Evolutionary conservation across 1,140 invertebrate species (phyloP).

Genomic region (Hypsibius dujardini): DNA sequence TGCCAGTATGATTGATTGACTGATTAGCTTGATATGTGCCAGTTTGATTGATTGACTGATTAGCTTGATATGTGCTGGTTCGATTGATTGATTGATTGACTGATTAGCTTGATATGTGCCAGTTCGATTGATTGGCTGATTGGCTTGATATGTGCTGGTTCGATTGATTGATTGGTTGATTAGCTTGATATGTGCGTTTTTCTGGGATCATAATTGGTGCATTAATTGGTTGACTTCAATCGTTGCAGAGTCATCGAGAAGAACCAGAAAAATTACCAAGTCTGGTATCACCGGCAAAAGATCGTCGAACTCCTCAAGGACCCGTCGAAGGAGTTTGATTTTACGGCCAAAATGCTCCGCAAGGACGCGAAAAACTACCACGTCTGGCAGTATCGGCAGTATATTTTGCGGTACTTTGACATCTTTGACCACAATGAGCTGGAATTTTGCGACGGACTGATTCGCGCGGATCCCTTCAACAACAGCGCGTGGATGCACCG

Average conservation of each 20-base stretch:
- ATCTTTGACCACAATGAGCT: slow-evolving; percentile 49
- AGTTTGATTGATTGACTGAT: too few relatives aligned
- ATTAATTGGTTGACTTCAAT: too few relatives aligned
- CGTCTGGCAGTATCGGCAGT: slow-evolving; percentile 84
- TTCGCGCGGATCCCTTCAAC: slow-evolving; percentile 67
- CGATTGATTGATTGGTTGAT: too few relatives aligned
- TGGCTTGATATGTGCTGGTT: too few relatives aligned
- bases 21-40: too few relatives aligned
- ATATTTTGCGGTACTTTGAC: neutral
- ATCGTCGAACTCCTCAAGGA: slow-evolving; percentile 73
- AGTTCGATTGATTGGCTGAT: too few relatives aligned
- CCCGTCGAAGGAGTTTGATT: slow-evolving; percentile 53
- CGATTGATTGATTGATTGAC: too few relatives aligned
- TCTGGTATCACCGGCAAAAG: slow-evolving; percentile 69
- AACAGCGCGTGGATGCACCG: slow-evolving; percentile 99
- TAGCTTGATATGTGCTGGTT: too few relatives aligned
- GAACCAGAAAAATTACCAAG: slow-evolving; percentile 96
- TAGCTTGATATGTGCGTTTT: too few relatives aligned
- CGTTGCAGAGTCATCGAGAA: slow-evolving; percentile 50
- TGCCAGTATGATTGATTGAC: too few relatives aligned
- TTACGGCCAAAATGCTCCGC: slow-evolving; percentile 58
- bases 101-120: too few relatives aligned
- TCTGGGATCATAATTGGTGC: too few relatives aligned
- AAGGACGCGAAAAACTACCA: slow-evolving; percentile 97
- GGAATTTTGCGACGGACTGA: slow-evolving; percentile 56